Base-by-base conservation (phyloP, 1,140 invertebrate species). In the Daktulosphaira vitifoliae region DNA sequence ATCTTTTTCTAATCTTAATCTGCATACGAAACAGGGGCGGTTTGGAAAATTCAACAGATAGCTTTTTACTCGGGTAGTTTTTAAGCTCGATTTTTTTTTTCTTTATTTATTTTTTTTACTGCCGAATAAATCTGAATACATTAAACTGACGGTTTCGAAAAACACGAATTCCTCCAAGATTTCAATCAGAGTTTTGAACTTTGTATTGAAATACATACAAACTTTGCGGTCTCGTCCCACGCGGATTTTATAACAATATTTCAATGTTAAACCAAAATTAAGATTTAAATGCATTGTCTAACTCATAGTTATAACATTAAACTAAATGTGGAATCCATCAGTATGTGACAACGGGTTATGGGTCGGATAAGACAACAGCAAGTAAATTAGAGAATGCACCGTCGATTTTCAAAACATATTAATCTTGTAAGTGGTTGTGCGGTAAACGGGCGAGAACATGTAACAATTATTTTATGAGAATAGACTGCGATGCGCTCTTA, bases 1-100 rank as follows among this genome's bases (percentile, higher is more conserved):
- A 62, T 62, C 56, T 62, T 62, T 62, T 62, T 62, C 56, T 48
- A 62, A 62, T 62, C 56, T 62, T 62, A 62, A 62, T 62, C 56
- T 62, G 56, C 56, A 62, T 62, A 62, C 42, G 56, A 62, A 62
- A 62, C 56, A 39, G 25, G 42, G 26, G 56, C 56, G 56, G 26
- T 26, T 59, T 44, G 54, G 42, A 48, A 62, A 62, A 62, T 62
- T 62, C 56, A 62, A 62, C 56, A 62, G 56, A 62, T 62, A 62
- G 56, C 56, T 62, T 62, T 44, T 54, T 59, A 42, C 18, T 5
- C 39, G 6, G 18, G 4, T 56, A 48, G 39, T 62, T 62, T 62
- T 62, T 48, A 62, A 62, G 56, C 56, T 48, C 46, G 29, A 62
- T 38, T 62, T 48, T 33, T 26, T 18, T 18, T 25, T 56, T 56